Evolutionary conservation across 2,888 invertebrate species (phyloP), one percentile per base, ranked within the genome.

Genomic region (Eupithecia inturbata): DNA sequence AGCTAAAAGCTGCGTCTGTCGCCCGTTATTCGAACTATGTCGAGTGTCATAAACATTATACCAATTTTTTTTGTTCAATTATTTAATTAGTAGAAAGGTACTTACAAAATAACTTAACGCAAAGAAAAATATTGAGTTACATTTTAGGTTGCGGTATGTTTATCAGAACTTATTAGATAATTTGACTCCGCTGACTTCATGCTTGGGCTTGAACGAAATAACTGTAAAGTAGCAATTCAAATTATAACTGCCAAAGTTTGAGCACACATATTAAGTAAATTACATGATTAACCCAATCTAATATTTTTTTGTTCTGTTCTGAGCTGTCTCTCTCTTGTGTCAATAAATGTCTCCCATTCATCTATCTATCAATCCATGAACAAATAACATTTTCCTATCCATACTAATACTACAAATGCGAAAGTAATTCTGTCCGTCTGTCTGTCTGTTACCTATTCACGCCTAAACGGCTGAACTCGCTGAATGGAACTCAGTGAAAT

Each of bases 211-310:
- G n/a, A 62, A 36, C 12, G n/a, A 63, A 63, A 63, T 63, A 22
- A 36, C 31, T n/a, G 10, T 36, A n/a, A 33, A 63, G 63, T 64
- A 0, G 33, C 12, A 64, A 64, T 36, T 10, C 33, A 64, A 64
- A 64, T 64, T 64, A 64, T 33, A 36, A 64, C n/a, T 64, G 63
- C 22, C 63, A n/a, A n/a, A 64, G 36, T 64, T 64, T 28, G 12
- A 33, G 22, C 33, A 33, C 9, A 33, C 63, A 31, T 10, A 22
- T n/a, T n/a, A n/a, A 36, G 22, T 64, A 64, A 36, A 36, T 64
- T n/a, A 33, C n/a, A n/a, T n/a, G 49, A 53, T 63, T 19, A 63
- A 19, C 33, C 63, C 63, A 33, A 63, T n/a, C n/a, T n/a, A n/a
- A n/a, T n/a, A n/a, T n/a, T n/a, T n/a, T n/a, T n/a, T n/a, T n/a